These are phyloP conservation scores for Calliopsis andreniformis DNA, from an alignment of 1,140 invertebrate species.

Conservation along the genomic window DNA sequence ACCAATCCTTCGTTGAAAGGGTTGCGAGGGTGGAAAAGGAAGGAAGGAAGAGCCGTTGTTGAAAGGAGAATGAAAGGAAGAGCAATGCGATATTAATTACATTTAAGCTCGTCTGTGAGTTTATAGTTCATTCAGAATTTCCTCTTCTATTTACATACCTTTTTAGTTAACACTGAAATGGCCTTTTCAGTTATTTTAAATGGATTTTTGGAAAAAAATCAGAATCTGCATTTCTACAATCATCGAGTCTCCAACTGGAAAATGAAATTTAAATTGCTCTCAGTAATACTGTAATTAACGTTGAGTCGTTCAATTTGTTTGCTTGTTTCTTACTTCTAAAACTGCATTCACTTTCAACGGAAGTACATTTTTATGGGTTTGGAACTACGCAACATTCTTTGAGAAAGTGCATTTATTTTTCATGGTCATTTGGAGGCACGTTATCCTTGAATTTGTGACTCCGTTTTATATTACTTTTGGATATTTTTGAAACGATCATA, in stretches of 20 bases:
- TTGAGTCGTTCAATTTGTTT: neutral
- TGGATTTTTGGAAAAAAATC: neutral
- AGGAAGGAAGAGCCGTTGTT: conserved; percentile 9
- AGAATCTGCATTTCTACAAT: too few relatives aligned
- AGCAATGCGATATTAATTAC: conserved; percentile 45
- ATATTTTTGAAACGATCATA: too few relatives aligned
- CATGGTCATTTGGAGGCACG: neutral
- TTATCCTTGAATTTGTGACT: too few relatives aligned
- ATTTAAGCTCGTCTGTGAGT: conserved; percentile 30
- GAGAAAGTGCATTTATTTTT: neutral
- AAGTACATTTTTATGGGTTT: neutral
- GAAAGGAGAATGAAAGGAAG: conserved; percentile 27
- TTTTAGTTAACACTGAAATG: conserved; percentile 24
- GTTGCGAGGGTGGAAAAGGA: neutral
- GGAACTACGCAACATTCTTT: neutral
- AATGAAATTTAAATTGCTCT: neutral
- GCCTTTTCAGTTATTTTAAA: conserved; percentile 15
- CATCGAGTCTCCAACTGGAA: neutral
- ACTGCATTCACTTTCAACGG: neutral
- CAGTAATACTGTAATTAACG: neutral
- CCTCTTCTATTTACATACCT: conserved; percentile 33
- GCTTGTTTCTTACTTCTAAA: neutral
- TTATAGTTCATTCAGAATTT: conserved; percentile 34
- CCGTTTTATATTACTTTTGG: too few relatives aligned
- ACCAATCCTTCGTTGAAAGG: conserved; percentile 25